Evolutionary conservation across 2,113 vertebrate species (phyloP), one percentile per base, ranked within the genome.

Genomic region (Varanus komodoensis): DNA sequence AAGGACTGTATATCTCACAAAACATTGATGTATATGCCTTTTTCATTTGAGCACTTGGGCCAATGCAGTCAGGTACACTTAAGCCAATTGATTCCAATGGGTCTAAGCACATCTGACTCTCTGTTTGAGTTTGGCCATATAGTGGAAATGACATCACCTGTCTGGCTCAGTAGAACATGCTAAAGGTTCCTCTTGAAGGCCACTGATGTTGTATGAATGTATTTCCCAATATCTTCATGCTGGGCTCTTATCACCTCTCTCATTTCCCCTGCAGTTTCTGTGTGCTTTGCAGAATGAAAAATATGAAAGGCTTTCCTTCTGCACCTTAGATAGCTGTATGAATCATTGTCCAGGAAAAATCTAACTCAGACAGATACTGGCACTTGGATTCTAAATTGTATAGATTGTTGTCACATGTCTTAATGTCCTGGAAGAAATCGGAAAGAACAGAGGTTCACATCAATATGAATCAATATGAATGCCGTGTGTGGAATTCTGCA

Each of bases 201-300:
- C 17, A 38, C 38, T 7, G 11, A 71, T 64, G 87, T 23, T 38
- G 57, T 88, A 81, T 92, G 93, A 93, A 96, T 57, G 74, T 89
- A 84, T 93, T 97, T 92, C 93, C 91, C 89, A 90, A 89, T 94
- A 93, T 94, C 93, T 34, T 82, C 6, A 89, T 61, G 69, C 44
- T 68, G 34, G 38, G 75, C 73, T 69, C 89, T 93, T 88, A 92
- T 95, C 87, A 90, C 82, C 67, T 64, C 84, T 84, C 92, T 74
- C 0, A 0, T 89, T 93, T 52, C 29, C 54, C 82, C 94, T 88
- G 91, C 92, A 92, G 88, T 1, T 77, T 87, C 86, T 89, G 86
- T 74, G 84, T 89, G 80, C 91, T 96, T 95, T 92, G 92, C 84
- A 94, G 71, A 69, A 87, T 81, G 77, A 92, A 80, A 71, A 93